Percentiles rank a stretch among this genome's conserved stretches.
These are phyloP conservation scores for Brachionus rubens DNA, from an alignment of 1,140 invertebrate genomes.

Conservation along the genomic window DNA sequence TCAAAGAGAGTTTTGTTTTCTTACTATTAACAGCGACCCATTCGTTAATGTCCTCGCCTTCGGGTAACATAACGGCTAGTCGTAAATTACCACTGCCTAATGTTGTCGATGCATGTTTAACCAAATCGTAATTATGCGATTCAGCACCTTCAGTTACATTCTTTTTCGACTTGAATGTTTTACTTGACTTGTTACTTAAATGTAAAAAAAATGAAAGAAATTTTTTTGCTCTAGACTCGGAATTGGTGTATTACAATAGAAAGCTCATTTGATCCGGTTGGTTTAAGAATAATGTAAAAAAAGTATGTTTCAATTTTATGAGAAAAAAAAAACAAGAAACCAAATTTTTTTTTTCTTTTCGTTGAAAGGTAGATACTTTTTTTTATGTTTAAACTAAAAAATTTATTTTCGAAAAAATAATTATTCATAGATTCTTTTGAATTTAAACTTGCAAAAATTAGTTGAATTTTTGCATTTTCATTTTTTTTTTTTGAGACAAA, in stretches of 20 bases:
- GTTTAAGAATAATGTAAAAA: constrained; percentile 52
- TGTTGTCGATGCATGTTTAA: constrained; percentile 98
- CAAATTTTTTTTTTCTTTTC: too few species aligned
- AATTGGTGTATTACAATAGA: constrained; percentile 51
- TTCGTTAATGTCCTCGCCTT: constrained; percentile 98
- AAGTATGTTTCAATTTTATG: constrained; percentile 6
- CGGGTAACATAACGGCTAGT: constrained; percentile 90
- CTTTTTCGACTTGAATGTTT: constrained; percentile 42
- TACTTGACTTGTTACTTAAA: constrained; percentile 75
- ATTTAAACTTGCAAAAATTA: constrained; percentile 17
- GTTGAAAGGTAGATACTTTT: too few species aligned
- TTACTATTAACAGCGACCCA: constrained; percentile 99
- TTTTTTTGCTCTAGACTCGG: constrained; percentile 13
- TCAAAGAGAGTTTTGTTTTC: constrained; percentile 54
- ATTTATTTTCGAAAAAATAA: constrained; percentile 19
- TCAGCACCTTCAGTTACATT: constrained; percentile 3
- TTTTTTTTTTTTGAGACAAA: background rate
- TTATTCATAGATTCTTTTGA: background rate
- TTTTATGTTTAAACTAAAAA: background rate
- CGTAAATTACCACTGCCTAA: constrained; percentile 93
- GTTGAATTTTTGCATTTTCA: constrained; percentile 11
- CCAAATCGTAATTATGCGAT: constrained; percentile 73
- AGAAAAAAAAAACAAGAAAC: background rate
- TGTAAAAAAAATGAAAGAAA: constrained; percentile 23
- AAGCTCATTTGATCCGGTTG: constrained; percentile 53